These are phyloP conservation scores for Bradypodion ventrale DNA, from an alignment of 2,797 vertebrate species.

Conservation along the genomic window DNA sequence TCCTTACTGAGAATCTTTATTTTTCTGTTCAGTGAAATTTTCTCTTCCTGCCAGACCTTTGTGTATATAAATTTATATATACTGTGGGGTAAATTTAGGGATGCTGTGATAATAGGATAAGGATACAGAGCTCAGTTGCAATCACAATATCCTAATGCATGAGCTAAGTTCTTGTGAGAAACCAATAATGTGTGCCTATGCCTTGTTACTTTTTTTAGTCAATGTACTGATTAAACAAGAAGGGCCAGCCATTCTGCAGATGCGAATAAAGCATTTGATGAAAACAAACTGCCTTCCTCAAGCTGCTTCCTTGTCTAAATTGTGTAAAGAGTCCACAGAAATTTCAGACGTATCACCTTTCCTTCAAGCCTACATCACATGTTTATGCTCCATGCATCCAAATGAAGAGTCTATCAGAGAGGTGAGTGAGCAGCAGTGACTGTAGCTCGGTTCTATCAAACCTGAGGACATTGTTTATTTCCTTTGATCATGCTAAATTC, in stretches of 20 bases:
- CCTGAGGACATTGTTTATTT: background rate
- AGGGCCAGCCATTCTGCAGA: conserved; percentile 95
- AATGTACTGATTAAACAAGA: conserved; percentile 92
- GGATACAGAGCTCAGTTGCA: background rate
- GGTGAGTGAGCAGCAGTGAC: conserved; percentile 76
- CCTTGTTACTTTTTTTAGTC: conserved; percentile 70
- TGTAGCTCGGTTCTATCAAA: background rate
- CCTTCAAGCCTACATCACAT: conserved; percentile 90
- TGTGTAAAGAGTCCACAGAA: conserved; percentile 88
- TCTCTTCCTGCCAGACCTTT: background rate
- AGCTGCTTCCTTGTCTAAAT: conserved; percentile 90
- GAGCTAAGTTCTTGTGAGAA: conserved; percentile 21
- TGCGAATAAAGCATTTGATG: conserved; percentile 96
- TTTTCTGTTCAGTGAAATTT: background rate
- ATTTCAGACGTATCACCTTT: conserved; percentile 89
- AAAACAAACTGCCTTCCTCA: conserved; percentile 92
- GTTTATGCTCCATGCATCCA: conserved; percentile 92
- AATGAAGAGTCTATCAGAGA: conserved; percentile 95
- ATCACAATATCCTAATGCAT: background rate
- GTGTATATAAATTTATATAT: too few relatives aligned
- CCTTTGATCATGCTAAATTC: background rate
- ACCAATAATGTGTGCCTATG: conserved; percentile 50
- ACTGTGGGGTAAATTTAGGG: too few relatives aligned
- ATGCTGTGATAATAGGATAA: background rate
- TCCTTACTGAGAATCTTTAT: background rate